Percentiles rank a stretch among this genome's conserved stretches.
Evolutionary conservation across 2,797 vertebrate species (phyloP).

Genomic region (Rhincodon typus): DNA sequence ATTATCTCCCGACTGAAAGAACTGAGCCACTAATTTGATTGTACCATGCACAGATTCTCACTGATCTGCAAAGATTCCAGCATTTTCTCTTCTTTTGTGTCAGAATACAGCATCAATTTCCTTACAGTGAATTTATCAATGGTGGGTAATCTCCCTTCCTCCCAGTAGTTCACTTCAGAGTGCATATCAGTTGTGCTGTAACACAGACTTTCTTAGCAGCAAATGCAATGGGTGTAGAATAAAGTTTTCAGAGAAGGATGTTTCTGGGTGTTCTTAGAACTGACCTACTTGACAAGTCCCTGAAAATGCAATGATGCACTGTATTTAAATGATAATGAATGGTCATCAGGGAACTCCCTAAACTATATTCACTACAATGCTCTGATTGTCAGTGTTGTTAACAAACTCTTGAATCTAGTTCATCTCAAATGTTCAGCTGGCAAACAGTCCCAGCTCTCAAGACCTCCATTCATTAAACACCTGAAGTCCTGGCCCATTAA

Average conservation of each 20-base stretch:
- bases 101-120: background rate
- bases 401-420: conserved; percentile 6
- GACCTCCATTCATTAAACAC: background rate
- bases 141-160: background rate
- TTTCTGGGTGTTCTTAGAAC: conserved; percentile 24
- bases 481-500: background rate
- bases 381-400: background rate
- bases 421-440: background rate
- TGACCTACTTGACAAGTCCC: conserved; percentile 16
- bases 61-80: background rate
- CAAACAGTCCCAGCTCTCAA: background rate
- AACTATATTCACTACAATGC: background rate
- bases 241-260: background rate
- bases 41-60: background rate
- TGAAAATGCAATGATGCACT: background rate
- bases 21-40: background rate
- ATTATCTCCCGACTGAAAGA: no score
- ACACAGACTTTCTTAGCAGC: background rate
- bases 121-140: background rate
- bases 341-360: background rate
- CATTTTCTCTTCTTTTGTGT: background rate
- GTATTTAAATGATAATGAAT: conserved; percentile 9
- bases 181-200: conserved; percentile 25
- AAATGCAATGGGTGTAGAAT: background rate
- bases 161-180: background rate